A percentile compares a stretch with the other conserved stretches of the same genome.
These are phyloP conservation scores for Zosterops lateralis DNA, from an alignment of 2,113 vertebrate genomes.

Conservation along the genomic window DNA sequence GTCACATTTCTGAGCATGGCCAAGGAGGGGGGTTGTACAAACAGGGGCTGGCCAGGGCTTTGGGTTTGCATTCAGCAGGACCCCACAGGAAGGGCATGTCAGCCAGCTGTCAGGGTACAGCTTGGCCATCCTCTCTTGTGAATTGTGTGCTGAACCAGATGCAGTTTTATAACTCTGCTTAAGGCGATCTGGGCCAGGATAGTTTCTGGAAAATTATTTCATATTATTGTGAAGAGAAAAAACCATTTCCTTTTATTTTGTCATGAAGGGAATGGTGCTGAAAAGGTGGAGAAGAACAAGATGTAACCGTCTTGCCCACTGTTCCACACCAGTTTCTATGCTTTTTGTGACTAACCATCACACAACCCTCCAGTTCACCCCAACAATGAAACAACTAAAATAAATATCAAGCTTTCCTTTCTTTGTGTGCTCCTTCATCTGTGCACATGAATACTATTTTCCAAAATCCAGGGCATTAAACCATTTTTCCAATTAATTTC, in stretches of 20 bases:
- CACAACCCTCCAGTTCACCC: background rate
- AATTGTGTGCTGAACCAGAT: background rate
- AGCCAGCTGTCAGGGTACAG: background rate
- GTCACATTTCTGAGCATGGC: background rate
- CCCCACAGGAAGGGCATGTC: slow-evolving; percentile 22
- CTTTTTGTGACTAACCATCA: background rate
- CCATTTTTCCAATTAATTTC: background rate
- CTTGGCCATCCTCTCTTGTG: background rate
- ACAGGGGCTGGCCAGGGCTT: background rate
- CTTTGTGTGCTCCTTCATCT: background rate
- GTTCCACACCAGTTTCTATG: background rate
- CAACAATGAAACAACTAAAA: background rate
- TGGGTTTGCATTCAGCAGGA: background rate
- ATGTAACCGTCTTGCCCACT: background rate
- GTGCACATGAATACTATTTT: background rate
- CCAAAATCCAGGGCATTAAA: background rate
- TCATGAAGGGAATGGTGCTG: background rate
- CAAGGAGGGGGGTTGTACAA: background rate
- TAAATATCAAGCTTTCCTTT: background rate
- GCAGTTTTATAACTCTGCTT: background rate
- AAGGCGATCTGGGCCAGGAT: background rate
- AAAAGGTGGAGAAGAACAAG: background rate
- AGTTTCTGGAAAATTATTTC: slow-evolving; percentile 26
- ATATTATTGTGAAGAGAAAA: background rate
- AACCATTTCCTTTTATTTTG: background rate